Evolutionary conservation across 2,888 invertebrate genomes (phyloP), one percentile per base, ranked within the genome.

Genomic region (Pilophorus perplexus): DNA sequence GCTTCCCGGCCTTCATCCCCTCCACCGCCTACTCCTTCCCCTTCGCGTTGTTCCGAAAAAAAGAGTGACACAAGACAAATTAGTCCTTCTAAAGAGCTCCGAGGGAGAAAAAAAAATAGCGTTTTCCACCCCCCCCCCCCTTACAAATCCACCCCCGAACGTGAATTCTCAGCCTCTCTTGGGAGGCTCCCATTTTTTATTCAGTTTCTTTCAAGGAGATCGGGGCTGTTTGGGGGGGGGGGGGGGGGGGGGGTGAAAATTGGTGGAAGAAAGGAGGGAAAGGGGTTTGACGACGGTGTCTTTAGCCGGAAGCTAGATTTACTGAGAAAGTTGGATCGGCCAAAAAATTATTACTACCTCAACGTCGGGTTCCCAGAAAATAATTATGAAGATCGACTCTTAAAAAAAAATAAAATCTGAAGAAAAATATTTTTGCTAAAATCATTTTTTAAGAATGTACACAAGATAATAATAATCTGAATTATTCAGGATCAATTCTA

Each of bases 11-110:
- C 18, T 50, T 23, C 50, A 12, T 5, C 20, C 2, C 20, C 18
- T 20, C 18, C 50, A 50, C n/a, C 27, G n/a, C 5, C 23, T n/a
- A 22, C 27, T 25, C 55, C 55, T 14, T 28, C 28, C 16, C 10
- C 28, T 16, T 52, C 28, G 28, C 18, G 12, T 16, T 18, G 44
- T 18, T n/a, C 2, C 1, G 44, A 23, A 20, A 50, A 27, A 27
- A 14, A 23, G 12, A n/a, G 52, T 16, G 52, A 27, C 28, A 52
- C 28, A 55, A 55, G 55, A 55, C 55, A 55, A 55, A 55, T 55
- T 55, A 55, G 55, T 22, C 38, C 55, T 55, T 20, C 55, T 38
- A 55, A 38, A 55, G 22, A 55, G 55, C 28, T 28, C 12, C 33
- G 27, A 28, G 52, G 28, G 52, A 25, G 28, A 48, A 52, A 52